phyloP scores from a whole-genome alignment of 2,797 vertebrate genomes.

The Eulemur coronatus region DNA sequence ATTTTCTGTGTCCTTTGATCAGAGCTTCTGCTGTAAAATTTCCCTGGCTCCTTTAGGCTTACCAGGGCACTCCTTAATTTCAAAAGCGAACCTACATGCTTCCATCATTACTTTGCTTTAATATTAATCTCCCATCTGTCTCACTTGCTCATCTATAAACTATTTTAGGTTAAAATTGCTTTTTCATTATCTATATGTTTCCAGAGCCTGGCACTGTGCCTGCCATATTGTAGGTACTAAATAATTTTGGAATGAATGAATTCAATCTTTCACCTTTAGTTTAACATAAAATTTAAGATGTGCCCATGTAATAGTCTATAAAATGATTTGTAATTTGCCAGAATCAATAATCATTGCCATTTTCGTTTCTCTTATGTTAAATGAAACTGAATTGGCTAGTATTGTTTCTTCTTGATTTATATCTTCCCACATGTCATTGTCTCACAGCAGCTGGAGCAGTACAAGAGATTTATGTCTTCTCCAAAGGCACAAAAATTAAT shows the following conservation, averaged over 20 bases:
- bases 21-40: neutral
- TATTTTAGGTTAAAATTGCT: constrained; percentile 51
- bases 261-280: constrained; percentile 29
- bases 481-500: constrained; percentile 74
- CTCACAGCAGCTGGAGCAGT: constrained; percentile 43
- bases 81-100: neutral
- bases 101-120: constrained; percentile 15
- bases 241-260: constrained; percentile 41
- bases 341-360: constrained; percentile 39
- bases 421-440: constrained; percentile 28
- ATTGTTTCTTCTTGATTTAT: constrained; percentile 63
- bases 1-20: neutral
- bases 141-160: constrained; percentile 34
- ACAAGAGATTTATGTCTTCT: constrained; percentile 72
- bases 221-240: constrained; percentile 1
- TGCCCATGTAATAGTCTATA: neutral
- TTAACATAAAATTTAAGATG: constrained; percentile 64
- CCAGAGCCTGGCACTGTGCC: neutral
- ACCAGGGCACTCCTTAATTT: neutral
- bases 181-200: constrained; percentile 55
- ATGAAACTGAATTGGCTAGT: constrained; percentile 30
- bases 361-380: constrained; percentile 61
- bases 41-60: neutral
- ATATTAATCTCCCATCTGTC: constrained; percentile 36
- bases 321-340: constrained; percentile 37